phyloP scores from a whole-genome alignment of 2,113 vertebrate species.

The pig (Sus scrofa) region DNA sequence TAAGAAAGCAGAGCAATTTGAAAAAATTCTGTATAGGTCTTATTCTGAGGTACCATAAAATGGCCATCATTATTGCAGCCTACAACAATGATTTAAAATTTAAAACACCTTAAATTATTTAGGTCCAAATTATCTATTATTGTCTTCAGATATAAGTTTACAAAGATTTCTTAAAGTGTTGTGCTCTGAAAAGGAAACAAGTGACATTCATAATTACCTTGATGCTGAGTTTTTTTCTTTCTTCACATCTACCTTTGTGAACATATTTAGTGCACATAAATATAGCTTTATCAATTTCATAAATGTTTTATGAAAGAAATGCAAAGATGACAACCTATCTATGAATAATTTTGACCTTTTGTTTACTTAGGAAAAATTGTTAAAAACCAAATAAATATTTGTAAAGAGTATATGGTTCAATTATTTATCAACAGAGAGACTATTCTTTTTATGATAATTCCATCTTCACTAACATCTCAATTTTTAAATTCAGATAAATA shows the following conservation, averaged over 20 bases:
- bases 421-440: background rate
- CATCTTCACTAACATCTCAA: constrained; percentile 45
- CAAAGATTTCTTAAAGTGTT: background rate
- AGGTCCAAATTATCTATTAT: background rate
- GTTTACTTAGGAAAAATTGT: background rate
- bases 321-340: background rate
- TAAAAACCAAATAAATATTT: background rate
- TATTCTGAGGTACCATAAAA: background rate
- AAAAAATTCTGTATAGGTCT: background rate
- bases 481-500: constrained; percentile 43
- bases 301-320: background rate
- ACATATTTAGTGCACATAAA: background rate
- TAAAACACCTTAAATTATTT: background rate
- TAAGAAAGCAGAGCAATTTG: background rate
- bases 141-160: background rate
- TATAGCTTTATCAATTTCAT: background rate
- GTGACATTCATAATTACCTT: background rate
- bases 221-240: background rate
- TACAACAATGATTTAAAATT: background rate
- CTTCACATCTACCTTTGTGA: background rate
- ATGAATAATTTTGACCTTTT: background rate
- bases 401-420: background rate
- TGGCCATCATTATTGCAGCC: background rate
- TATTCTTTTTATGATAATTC: background rate
- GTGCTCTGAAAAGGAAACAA: background rate